phyloP scores from a whole-genome alignment of 1,140 invertebrate genomes.

The Heliothis virescens region DNA sequence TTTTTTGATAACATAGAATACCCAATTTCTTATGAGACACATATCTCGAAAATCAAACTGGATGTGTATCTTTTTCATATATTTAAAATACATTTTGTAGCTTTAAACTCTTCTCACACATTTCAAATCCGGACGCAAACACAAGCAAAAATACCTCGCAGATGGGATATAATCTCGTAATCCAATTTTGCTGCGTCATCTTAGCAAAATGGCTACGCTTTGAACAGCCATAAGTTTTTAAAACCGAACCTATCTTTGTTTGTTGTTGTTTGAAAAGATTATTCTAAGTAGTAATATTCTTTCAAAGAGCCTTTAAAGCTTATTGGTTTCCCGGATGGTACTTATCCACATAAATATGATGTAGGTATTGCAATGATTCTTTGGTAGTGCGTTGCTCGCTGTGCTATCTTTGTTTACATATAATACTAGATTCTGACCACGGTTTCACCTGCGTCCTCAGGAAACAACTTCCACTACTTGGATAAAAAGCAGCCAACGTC shows the following conservation, averaged over 20 bases:
- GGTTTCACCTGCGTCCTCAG: too few relatives aligned
- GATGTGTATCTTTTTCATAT: neutral
- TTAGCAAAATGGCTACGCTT: conserved; percentile 28
- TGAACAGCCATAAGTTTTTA: conserved; percentile 9
- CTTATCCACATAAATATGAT: too few relatives aligned
- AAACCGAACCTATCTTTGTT: neutral
- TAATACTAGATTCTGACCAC: too few relatives aligned
- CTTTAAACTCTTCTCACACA: neutral
- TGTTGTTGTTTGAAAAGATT: neutral
- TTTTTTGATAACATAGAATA: neutral
- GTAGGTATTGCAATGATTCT: too few relatives aligned
- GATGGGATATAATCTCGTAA: conserved; percentile 31
- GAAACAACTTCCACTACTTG: too few relatives aligned
- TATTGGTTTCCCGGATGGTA: neutral
- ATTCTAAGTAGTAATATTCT: neutral
- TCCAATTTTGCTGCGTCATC: conserved; percentile 24
- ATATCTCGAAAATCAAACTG: neutral
- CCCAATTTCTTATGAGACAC: neutral
- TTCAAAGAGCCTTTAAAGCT: neutral
- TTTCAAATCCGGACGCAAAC: conserved; percentile 12
- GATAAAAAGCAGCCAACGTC: too few relatives aligned
- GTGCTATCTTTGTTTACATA: too few relatives aligned
- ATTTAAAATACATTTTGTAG: neutral
- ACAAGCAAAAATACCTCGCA: conserved; percentile 13
- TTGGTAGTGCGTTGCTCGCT: too few relatives aligned